These are phyloP conservation scores for Cryptotermes secundus DNA, from an alignment of 1,140 invertebrate species.

Conservation along the genomic window DNA sequence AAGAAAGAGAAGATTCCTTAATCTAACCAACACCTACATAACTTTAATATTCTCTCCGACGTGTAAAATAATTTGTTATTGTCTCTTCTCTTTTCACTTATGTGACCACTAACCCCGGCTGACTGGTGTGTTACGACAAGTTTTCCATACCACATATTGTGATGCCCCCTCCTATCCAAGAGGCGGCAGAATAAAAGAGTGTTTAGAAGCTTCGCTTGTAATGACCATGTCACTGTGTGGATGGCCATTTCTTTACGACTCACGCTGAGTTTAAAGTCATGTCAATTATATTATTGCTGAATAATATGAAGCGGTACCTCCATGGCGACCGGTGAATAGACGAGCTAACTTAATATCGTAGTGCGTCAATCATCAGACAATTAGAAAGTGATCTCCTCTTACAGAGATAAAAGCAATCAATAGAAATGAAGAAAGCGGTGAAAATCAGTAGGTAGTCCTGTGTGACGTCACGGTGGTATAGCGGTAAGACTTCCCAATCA, in stretches of 20 bases:
- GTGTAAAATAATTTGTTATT: background rate
- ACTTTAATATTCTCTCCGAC: background rate
- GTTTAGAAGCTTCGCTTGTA: background rate
- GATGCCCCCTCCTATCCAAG: background rate
- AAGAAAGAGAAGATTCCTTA: background rate
- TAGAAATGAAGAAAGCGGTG: background rate
- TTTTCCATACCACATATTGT: background rate
- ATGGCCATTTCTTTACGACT: background rate
- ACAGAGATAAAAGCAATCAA: background rate
- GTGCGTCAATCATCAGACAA: background rate
- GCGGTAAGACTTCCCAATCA: background rate
- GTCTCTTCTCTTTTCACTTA: background rate
- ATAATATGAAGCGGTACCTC: background rate
- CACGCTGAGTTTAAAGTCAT: background rate
- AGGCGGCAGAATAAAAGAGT: background rate
- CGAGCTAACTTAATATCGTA: background rate
- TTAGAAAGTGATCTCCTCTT: background rate
- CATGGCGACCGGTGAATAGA: background rate
- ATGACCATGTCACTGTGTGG: background rate
- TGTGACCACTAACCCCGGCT: background rate
- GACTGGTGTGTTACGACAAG: constrained; percentile 14
- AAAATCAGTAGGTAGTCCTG: background rate
- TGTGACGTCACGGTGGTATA: background rate
- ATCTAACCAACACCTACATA: background rate
- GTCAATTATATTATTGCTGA: constrained; percentile 17